Evolutionary conservation across 53 echinoderm and acorn worm genomes (phyloP).

Genomic region (Glandiceps talaboti): DNA sequence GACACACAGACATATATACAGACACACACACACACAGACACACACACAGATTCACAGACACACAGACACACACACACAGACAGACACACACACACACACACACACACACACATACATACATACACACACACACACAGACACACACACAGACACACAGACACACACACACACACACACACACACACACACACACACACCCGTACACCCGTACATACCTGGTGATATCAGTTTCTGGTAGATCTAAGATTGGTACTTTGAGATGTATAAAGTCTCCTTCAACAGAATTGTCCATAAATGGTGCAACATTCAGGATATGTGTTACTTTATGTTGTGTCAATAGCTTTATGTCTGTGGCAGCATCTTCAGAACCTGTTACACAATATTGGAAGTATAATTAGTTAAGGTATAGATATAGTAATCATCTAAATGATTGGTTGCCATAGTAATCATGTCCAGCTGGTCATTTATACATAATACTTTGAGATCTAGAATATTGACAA

Average conservation of each 20-base stretch:
- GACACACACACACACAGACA: too few species aligned
- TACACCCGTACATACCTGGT: constrained; percentile 41
- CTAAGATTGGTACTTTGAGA: constrained; percentile 58
- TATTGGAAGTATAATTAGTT: too few species aligned
- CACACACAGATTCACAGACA: too few species aligned
- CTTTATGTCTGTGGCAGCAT: constrained; percentile 63
- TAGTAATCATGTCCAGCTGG: too few species aligned
- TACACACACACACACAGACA: too few species aligned
- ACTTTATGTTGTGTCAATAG: constrained; percentile 53
- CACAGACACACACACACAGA: not conserved
- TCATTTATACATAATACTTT: too few species aligned
- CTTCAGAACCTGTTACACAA: constrained; percentile 47
- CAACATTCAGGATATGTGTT: constrained; percentile 72
- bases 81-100: not conserved
- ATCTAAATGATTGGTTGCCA: too few species aligned
- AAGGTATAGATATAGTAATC: too few species aligned
- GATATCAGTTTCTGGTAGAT: constrained; percentile 63
- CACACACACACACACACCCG: not conserved
- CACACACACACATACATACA: not conserved
- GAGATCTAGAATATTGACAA: too few species aligned
- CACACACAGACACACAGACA: too few species aligned
- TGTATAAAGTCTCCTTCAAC: constrained; percentile 49
- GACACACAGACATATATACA: too few species aligned
- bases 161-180: not conserved
- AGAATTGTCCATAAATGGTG: constrained; percentile 35